These are phyloP conservation scores for Agrochola lota DNA, from an alignment of 2,888 invertebrate genomes.

Conservation along the genomic window DNA sequence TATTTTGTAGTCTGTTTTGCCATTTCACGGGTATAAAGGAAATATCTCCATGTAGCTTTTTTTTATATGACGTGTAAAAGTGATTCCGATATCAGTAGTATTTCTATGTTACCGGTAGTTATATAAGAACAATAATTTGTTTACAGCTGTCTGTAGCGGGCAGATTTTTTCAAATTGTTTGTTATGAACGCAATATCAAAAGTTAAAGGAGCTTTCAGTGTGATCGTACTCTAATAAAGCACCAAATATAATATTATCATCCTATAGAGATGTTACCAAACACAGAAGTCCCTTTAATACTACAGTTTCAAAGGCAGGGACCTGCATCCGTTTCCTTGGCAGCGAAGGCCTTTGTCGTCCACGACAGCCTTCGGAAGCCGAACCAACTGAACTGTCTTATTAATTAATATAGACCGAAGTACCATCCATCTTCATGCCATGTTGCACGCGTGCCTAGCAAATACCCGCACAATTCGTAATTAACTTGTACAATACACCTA, in stretches of 20 bases:
- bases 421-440: conserved; percentile 7
- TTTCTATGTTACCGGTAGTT: background rate
- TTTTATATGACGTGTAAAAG: too few species aligned
- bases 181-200: background rate
- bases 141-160: background rate
- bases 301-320: conserved; percentile 27
- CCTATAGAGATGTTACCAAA: background rate
- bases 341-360: conserved; percentile 29
- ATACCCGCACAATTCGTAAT: conserved; percentile 8
- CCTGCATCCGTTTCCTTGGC: conserved; percentile 20
- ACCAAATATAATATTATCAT: background rate
- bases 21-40: too few species aligned
- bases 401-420: conserved; percentile 29
- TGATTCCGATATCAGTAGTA: background rate
- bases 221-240: background rate
- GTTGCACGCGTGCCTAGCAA: background rate
- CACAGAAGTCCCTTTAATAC: conserved; percentile 1
- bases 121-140: background rate
- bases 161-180: background rate
- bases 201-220: background rate
- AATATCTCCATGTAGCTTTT: too few species aligned
- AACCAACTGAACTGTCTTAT: conserved; percentile 15
- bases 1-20: background rate
- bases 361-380: conserved; percentile 32
- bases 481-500: conserved; percentile 19